phyloP scores from a whole-genome alignment of 2,797 vertebrate genomes.

The Anguilla marmorata region DNA sequence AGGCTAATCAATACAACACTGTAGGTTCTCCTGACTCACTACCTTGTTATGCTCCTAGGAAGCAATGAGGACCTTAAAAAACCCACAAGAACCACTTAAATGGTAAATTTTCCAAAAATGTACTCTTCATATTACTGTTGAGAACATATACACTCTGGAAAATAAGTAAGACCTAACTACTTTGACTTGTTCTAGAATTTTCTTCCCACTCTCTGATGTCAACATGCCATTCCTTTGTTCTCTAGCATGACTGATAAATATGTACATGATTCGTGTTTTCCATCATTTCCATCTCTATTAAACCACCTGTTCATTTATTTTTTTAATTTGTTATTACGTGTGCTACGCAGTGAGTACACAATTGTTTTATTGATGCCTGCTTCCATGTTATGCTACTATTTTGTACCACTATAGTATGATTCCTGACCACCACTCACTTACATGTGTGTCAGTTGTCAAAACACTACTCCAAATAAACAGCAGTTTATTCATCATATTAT shows the following conservation, averaged over 20 bases:
- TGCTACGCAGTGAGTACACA: background rate
- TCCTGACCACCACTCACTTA: background rate
- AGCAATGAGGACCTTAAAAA: background rate
- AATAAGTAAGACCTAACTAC: background rate
- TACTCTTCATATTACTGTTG: background rate
- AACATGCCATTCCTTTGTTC: background rate
- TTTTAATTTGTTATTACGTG: background rate
- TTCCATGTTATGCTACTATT: background rate
- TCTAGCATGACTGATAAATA: background rate
- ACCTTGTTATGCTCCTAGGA: background rate
- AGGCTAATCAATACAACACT: slow-evolving; percentile 5
- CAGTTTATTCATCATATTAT: background rate
- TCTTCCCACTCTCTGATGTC: background rate
- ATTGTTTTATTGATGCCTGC: background rate
- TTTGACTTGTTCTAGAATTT: background rate
- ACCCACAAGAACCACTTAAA: background rate
- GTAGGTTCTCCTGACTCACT: background rate
- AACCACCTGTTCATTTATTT: background rate
- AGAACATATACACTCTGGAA: background rate
- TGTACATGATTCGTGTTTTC: background rate
- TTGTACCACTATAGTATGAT: background rate
- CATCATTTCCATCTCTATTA: background rate
- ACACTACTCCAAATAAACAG: background rate
- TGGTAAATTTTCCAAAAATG: background rate
- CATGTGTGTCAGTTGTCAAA: background rate